Base-by-base conservation (phyloP, 2,888 invertebrate species). In the Megalurothrips usitatus region DNA sequence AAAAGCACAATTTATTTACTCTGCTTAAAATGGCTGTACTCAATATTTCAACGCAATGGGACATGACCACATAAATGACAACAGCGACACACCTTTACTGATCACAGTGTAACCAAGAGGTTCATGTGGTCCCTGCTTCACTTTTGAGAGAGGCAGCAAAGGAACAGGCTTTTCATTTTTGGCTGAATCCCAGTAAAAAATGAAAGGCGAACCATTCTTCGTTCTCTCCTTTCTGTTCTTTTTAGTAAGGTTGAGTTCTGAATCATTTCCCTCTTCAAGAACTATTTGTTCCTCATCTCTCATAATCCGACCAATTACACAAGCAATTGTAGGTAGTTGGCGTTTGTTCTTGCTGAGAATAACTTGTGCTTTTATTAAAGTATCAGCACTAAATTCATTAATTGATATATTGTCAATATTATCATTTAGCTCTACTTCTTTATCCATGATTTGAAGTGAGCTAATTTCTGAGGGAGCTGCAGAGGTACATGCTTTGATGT, bases 71-170 rank as follows among this genome's bases (percentile, higher is more conserved):
- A 23, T 11, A 11, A 52, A 52, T 52, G 52, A 52, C 17, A 17
- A 52, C 14, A 52, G n/a, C n/a, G n/a, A 75, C 68, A 26, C n/a
- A 84, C 84, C 84, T 82, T 81, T 81, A 43, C 79, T 79, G 12
- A 83, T 68, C 28, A 84, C 82, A 82, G 82, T 83, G 79, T 84
- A 84, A 19, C 84, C 84, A 80, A 82, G 82, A 12, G 83, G 82
- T 82, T 84, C 84, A 48, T 79, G 47, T 8, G 83, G 81, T 28
- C 84, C 83, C 78, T 83, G 81, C 63, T 82, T 80, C 17, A 82
- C 80, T 80, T 84, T 84, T 1, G 81, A 78, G 34, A 84, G 78
- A 58, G 82, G 80, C 43, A 84, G 49, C 12, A 84, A 81, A 48
- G 82, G 82, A 43, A 82, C 78, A 34, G 79, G 80, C 17, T 79